Conservation (phyloP, 2,113 vertebrate species). For the Blennius ocellaris region DNA sequence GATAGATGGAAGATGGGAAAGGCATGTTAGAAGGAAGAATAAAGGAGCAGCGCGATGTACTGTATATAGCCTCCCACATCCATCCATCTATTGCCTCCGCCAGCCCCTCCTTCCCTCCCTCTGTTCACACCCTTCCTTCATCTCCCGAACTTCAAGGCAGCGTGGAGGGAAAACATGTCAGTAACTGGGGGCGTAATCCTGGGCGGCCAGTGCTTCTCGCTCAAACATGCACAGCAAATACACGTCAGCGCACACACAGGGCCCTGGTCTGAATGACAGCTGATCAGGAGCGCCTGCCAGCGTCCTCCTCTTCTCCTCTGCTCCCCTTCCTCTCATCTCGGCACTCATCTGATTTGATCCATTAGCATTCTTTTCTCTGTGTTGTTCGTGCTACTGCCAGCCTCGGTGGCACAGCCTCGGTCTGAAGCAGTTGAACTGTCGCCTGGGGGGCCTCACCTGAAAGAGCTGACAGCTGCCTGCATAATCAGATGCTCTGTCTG, state of each 20-base stretch:
- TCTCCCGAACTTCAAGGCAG: constrained; percentile 79
- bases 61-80: constrained; percentile 76
- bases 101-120: constrained; percentile 54
- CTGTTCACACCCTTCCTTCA: constrained; percentile 71
- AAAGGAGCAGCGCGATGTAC: constrained; percentile 63
- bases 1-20: constrained; percentile 65
- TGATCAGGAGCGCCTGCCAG: constrained; percentile 79
- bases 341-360: constrained; percentile 80
- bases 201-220: constrained; percentile 77
- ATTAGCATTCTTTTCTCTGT: constrained; percentile 78
- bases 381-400: constrained; percentile 74
- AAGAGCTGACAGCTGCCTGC: constrained; percentile 82
- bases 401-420: constrained; percentile 76
- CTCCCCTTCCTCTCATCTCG: constrained; percentile 68
- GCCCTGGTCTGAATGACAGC: constrained; percentile 75
- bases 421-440: constrained; percentile 83
- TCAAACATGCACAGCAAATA: constrained; percentile 75
- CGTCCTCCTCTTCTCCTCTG: constrained; percentile 45
- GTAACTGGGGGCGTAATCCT: constrained; percentile 76
- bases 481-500: constrained; percentile 75
- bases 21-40: constrained; percentile 62
- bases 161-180: constrained; percentile 79
- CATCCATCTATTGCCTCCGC: constrained; percentile 68
- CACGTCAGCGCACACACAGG: constrained; percentile 36
- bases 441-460: constrained; percentile 83